Evolutionary conservation across 2,113 vertebrate species (phyloP), one percentile per base, ranked within the genome.

Genomic region (Callipepla squamata): DNA sequence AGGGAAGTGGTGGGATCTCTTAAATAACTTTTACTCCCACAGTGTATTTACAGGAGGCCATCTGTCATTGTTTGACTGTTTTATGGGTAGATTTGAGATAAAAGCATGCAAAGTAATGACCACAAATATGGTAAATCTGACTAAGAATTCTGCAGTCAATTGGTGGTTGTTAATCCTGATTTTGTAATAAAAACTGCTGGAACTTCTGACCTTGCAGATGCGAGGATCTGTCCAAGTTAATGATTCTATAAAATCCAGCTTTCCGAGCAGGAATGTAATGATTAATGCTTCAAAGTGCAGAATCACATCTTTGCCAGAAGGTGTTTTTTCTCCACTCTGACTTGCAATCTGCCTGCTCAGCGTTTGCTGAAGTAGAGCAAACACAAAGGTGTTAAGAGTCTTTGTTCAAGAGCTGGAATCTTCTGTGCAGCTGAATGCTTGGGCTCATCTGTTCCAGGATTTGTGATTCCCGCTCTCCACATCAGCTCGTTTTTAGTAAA

Each of bases 321-420:
- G 38, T 91, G 70, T 55, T 76, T 96, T 57, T 91, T 89, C 59
- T 85, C 57, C 42, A 84, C 45, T 81, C 77, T 91, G 72, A 61
- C 87, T 95, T 86, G 42, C 68, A 70, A 28, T 58, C 70, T 94
- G 75, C 38, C 61, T 89, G 38, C 72, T 95, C n/a, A 92, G 94
- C 80, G 34, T 81, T 44, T 89, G 62, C 85, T 68, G 61, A 94
- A 96, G 72, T 84, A 94, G 94, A 92, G 88, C 62, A 90, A 93
- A 94, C 80, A 69, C 74, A 92, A 92, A 93, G 72, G 92, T 95
- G 94, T 90, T 94, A 40, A 78, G 50, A 67, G 47, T 93, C 86
- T 96, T 90, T 88, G 73, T 95, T 30, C 87, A 32, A 50, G 72
- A 65, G 79, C 91, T 67, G 34, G 65, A 92, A 63, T 61, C 6